Evolutionary conservation across 2,113 vertebrate species (phyloP).

Genomic region (Vulpes lagopus): DNA sequence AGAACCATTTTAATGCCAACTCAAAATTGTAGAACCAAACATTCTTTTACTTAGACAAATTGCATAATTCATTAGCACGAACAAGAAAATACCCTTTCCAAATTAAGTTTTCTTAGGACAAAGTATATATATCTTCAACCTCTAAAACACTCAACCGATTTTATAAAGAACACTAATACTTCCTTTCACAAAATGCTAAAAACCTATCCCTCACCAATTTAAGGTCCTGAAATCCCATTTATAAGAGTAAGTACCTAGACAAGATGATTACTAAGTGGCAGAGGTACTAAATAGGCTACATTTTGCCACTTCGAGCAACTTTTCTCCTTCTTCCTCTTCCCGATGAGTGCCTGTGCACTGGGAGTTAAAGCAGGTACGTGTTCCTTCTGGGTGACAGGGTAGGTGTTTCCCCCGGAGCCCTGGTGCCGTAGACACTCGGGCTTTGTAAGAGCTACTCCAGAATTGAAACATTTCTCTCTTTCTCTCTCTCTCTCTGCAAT

Average conservation of each 20-base stretch:
- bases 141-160: conserved; percentile 67
- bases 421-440: neutral
- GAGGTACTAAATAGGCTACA: neutral
- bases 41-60: conserved; percentile 83
- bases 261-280: neutral
- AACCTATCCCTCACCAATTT: neutral
- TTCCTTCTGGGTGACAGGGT: neutral
- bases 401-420: neutral
- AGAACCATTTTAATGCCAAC: conserved; percentile 81
- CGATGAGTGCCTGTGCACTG: neutral
- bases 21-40: conserved; percentile 79
- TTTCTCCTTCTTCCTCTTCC: fast-evolving
- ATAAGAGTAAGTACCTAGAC: neutral
- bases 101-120: conserved; percentile 68
- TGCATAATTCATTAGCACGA: conserved; percentile 79
- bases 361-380: neutral
- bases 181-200: neutral
- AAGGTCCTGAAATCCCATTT: neutral
- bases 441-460: neutral
- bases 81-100: conserved; percentile 78
- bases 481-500: too few species aligned
- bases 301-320: neutral
- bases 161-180: neutral
- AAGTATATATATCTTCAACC: conserved; percentile 79
- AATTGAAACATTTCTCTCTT: neutral